phyloP scores from a whole-genome alignment of 35 echinoderm and acorn worm genomes.

The Eucidaris tribuloides region DNA sequence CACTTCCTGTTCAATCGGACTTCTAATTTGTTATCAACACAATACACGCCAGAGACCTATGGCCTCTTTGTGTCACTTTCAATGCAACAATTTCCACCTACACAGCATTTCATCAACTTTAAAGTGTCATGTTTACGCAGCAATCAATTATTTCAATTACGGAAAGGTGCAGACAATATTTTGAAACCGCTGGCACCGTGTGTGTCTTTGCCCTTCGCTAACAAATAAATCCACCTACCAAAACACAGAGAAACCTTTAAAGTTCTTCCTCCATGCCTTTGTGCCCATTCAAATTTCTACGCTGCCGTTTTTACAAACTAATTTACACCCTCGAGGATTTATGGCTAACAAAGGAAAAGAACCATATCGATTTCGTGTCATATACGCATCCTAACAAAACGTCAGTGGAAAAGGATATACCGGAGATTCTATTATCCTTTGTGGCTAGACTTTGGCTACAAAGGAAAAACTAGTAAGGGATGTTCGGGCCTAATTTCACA shows the following conservation, averaged over 20 bases:
- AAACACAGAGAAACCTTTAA: conserved; percentile 13
- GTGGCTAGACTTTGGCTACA: neutral
- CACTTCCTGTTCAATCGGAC: neutral
- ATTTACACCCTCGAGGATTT: conserved; percentile 18
- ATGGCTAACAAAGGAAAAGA: neutral
- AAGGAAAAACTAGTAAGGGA: conserved; percentile 1
- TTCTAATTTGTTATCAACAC: no score
- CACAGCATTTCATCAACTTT: neutral
- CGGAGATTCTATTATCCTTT: neutral
- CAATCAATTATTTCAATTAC: conserved; percentile 26
- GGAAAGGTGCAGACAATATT: conserved; percentile 1
- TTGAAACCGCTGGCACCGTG: neutral
- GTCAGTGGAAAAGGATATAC: conserved; percentile 20
- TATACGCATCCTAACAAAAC: conserved; percentile 22
- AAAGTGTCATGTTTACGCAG: conserved; percentile 16
- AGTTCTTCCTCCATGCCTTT: neutral
- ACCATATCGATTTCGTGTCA: neutral
- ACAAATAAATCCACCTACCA: neutral
- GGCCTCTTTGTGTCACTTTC: neutral
- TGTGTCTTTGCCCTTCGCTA: neutral
- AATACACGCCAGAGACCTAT: neutral
- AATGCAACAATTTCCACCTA: conserved; percentile 19
- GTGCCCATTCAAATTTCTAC: neutral
- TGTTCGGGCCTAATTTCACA: conserved; percentile 35
- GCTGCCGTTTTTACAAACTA: conserved; percentile 30